Base-by-base conservation (phyloP, 2,888 invertebrate species). In the Melangyna quadrimaculata region DNA sequence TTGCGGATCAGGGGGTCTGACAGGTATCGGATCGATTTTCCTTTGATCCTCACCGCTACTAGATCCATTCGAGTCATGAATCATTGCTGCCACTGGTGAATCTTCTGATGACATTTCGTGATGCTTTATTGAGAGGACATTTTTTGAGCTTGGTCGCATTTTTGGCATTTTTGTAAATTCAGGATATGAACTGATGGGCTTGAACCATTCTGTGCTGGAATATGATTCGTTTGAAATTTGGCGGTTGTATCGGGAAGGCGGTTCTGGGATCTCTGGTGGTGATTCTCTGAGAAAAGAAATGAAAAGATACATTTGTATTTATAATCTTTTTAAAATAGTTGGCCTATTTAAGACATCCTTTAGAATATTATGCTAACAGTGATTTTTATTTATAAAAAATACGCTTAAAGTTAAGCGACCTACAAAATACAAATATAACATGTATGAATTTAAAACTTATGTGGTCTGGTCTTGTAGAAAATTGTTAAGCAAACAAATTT, bases 91-190 rank as follows among this genome's bases (percentile, higher is more conserved):
- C 19, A 92, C 88, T 1, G 91, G 91, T 1, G 92, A 92, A 14
- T 89, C 89, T 0, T 89, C 89, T 75, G 90, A 89, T 10, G 88
- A 88, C 88, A 89, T 88, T 82, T 91, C 91, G n/a, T 90, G 89
- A 10, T 90, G 89, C 37, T 92, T 92, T 51, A 91, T 92, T n/a
- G 91, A 91, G 89, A 92, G 91, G 9, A 92, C 89, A 88, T 91
- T 92, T 67, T 92, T 92, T 0, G 91, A 92, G 71, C 91, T 91
- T 9, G 92, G 92, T 2, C 92, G 89, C 40, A 92, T 83, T 78
- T 90, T 90, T 37, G 92, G 92, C 87, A 92, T 92, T 87, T 91
- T 91, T 65, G 90, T 91, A 77, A 92, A 92, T 82, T 92, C 92
- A 2, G 91, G 89, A 80, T 90, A 92, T 22, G 90, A 89, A 72